A percentile compares a stretch with the other conserved stretches of the same genome.
phyloP scores from a whole-genome alignment of 1,140 invertebrate species.

The Solenopsis invicta region DNA sequence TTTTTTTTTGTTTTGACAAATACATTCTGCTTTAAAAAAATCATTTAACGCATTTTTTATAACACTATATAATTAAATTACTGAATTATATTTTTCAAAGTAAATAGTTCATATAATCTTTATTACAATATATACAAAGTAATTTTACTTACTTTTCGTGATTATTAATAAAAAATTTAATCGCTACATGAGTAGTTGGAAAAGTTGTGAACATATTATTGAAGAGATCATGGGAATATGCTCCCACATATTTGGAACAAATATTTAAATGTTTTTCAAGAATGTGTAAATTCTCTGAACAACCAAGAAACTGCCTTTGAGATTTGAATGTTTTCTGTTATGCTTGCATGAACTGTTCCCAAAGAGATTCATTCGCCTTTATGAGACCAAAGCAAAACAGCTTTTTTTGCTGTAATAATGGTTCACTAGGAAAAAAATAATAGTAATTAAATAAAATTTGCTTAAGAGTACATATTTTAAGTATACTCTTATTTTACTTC shows the following conservation, averaged over 20 bases:
- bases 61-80: not conserved
- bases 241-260: not conserved
- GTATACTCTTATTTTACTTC: not conserved
- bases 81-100: not conserved
- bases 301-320: conserved; percentile 31
- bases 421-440: not conserved
- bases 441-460: not conserved
- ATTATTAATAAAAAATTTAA: conserved; percentile 37
- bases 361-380: conserved; percentile 14
- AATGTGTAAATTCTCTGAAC: conserved; percentile 68
- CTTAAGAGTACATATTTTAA: not conserved
- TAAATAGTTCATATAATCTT: not conserved
- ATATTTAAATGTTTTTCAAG: conserved; percentile 63
- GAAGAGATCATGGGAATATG: not conserved
- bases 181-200: not conserved
- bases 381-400: conserved; percentile 21
- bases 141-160: conserved; percentile 30
- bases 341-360: conserved; percentile 13
- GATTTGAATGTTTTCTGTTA: not conserved
- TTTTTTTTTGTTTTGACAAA: no score
- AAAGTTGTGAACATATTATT: not conserved
- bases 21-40: no score
- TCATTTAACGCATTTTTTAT: no score
- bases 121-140: not conserved
- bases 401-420: not conserved